A percentile compares a stretch with the other conserved stretches of the same genome.
Conservation (phyloP, 23 tunicate species). For the Aplidium turbinatum region DNA sequence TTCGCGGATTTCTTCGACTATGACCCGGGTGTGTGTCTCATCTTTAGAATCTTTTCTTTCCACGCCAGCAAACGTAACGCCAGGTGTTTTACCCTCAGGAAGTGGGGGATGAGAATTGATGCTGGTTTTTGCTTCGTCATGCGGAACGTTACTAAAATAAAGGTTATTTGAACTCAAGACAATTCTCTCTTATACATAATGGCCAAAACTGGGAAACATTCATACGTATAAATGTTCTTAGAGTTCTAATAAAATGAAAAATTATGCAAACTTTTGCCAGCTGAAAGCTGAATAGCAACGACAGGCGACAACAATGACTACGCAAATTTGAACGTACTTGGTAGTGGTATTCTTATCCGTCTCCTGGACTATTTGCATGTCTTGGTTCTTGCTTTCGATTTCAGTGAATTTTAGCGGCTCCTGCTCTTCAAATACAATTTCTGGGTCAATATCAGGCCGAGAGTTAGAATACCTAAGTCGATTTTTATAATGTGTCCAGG, state of each 20-base stretch:
- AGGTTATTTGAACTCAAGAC: too few species aligned
- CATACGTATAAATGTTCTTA: too few species aligned
- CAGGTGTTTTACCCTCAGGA: not conserved
- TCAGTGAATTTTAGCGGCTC: not conserved
- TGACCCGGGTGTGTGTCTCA: not conserved
- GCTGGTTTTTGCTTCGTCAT: too few species aligned
- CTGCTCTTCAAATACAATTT: not conserved
- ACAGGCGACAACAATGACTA: too few species aligned
- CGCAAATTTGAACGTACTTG: not conserved
- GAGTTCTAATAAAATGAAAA: too few species aligned
- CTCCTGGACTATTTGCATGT: conserved; percentile 13
- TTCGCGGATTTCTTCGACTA: conserved; percentile 5
- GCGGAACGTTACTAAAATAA: too few species aligned
- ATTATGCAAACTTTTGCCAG: too few species aligned
- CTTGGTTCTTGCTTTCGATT: not conserved
- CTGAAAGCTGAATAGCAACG: too few species aligned
- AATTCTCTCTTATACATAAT: not conserved
- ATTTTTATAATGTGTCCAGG: conserved; percentile 9
- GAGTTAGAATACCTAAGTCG: not conserved
- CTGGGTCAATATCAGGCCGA: not conserved
- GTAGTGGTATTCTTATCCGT: not conserved
- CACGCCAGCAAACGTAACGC: not conserved
- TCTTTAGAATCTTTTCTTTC: not conserved
- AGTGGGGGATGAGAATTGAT: too few species aligned
- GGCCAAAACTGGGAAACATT: not conserved